Base-by-base conservation (phyloP, 2,888 invertebrate genomes). In the Bembecia ichneumoniformis region DNA sequence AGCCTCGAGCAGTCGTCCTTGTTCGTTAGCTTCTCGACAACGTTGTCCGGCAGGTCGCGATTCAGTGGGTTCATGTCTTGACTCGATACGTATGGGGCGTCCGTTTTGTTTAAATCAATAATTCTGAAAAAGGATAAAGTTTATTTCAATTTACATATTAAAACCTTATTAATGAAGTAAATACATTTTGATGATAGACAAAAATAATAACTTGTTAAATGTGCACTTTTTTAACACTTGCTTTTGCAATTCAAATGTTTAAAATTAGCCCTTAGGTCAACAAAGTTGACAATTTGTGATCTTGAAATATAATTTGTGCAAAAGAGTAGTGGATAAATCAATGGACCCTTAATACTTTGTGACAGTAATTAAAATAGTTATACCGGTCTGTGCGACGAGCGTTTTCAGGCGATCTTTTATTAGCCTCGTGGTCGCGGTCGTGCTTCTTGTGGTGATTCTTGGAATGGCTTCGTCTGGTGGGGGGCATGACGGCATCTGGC, bases 401-500 rank as follows among this genome's bases (percentile, higher is more conserved):
- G 70, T 71, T 78, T 55, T 86, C 86, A 53, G 86, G 82, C 61
- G 86, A 84, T 68, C 80, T 70, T 67, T 77, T 81, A 54, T 71
- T 51, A 51, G 62, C 65, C 44, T 83, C 83, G 58, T 71, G 70
- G 51, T 84, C 83, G 57, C 83, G 81, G 55, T 87, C 86, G 58
- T 81, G 76, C 70, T 75, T 82, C 65, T 84, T 87, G 64, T 83
- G 78, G 55, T 86, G 82, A 55, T 76, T 80, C 53, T 83, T 63
- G 51, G 83, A 82, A 59, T 87, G 84, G 60, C 75, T 86, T 51
- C 86, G 82, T 56, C 86, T 63, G n/a, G 80, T 64, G 45, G 88
- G 87, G 44, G 87, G 88, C 88, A 87, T 87, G 65, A 88, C 87
- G 46, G 86, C 68, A 43, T 88, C 88, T 10, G 86, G 78, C 63